phyloP scores from a whole-genome alignment of 2,797 vertebrate genomes.

The Aselliscus stoliczkanus region DNA sequence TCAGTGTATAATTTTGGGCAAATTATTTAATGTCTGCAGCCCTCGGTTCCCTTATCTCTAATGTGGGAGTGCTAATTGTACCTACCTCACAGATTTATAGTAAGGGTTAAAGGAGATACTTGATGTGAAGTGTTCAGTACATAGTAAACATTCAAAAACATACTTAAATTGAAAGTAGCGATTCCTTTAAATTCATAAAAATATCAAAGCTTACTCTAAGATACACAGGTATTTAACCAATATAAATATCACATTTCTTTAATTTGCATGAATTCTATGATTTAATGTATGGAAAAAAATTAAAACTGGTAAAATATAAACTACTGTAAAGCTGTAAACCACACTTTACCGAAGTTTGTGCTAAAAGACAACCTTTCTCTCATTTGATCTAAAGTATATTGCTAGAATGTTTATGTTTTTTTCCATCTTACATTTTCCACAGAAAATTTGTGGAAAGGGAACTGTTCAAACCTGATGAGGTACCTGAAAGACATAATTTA shows the following conservation, averaged over 20 bases:
- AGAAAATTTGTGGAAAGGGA: constrained; percentile 91
- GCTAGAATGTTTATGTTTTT: constrained; percentile 20
- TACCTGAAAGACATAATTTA: constrained; percentile 90
- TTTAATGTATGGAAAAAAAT: not conserved
- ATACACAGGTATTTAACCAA: not conserved
- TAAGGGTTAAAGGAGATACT: constrained; percentile 15
- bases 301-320: constrained; percentile 20
- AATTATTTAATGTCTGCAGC: not conserved
- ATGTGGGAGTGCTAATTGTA: not conserved
- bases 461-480: constrained; percentile 86
- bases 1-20: not conserved
- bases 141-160: not conserved
- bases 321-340: not conserved
- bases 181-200: constrained; percentile 40
- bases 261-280: constrained; percentile 17
- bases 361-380: constrained; percentile 31
- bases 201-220: not conserved
- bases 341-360: constrained; percentile 33
- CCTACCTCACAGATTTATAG: not conserved
- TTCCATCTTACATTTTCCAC: constrained; percentile 63
- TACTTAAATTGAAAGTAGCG: constrained; percentile 28
- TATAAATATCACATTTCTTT: constrained; percentile 33
- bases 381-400: constrained; percentile 33
- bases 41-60: constrained; percentile 8
- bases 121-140: not conserved